Base-by-base conservation (phyloP, 1,140 invertebrate genomes). In the Drosophila takahashii region DNA sequence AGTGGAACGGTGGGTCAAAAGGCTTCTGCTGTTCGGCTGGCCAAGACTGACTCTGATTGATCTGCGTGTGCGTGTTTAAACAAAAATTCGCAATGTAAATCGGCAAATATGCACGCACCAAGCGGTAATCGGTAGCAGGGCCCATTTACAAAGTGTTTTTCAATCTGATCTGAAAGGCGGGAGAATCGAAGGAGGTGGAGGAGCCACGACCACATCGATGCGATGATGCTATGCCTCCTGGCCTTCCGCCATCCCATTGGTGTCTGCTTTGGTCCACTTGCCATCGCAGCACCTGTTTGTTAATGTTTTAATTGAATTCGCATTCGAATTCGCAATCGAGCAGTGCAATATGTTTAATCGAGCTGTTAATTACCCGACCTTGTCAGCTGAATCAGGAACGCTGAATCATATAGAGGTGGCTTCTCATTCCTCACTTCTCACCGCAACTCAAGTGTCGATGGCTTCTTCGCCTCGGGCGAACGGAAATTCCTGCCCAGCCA, bases 71-170 rank as follows among this genome's bases (percentile, higher is more conserved):
- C 64, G 60, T 86, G 62, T 81, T 86, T 85, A 78, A 85, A 86
- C 67, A 85, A 69, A 65, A 77, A 81, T 78, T 75, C 57, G 60
- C 64, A 78, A 81, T 85, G 81, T 86, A 78, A 85, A 86, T 81
- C 51, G 56, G 56, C 81, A 81, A 78, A 85, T 71, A 66, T 54
- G 50, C 57, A 62, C 60, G 44, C 71, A 79, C 32, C 52, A 27
- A 15, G 18, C 29, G 26, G n/a, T 15, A 27, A 15, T n/a, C 29
- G 26, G n/a, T 15, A 11, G 45, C 27, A 26, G 60, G 36, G 27
- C 50, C 61, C 74, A 77, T 77, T 77, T 76, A 77, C 74, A 77
- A 77, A 77, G 72, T 77, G 73, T 32, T 59, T 59, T 59, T 36
- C 34, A 22, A 26, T 15, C 47, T 34, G 29, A 26, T 11, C 53